Base-by-base conservation (phyloP, 1,140 invertebrate genomes). In the Pseudomyrmex flavicornis region DNA sequence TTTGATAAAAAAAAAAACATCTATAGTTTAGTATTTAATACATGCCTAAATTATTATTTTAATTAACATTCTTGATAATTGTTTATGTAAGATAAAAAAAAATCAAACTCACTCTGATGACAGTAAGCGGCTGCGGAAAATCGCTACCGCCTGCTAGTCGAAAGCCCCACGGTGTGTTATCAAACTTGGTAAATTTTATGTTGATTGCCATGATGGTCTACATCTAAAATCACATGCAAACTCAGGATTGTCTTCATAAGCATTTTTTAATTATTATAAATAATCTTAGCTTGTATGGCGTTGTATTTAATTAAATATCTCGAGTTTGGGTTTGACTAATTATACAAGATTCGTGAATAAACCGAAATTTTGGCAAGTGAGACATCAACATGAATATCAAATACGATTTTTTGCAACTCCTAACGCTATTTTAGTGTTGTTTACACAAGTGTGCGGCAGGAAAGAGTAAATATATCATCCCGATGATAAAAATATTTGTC, bases 91-190 rank as follows among this genome's bases (percentile, higher is more conserved):
- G n/a, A n/a, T 50, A 44, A 59, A 8, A 2, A 2, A 46, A 59
- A 26, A 59, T 9, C 3, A 52, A 79, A 92, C 95, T 95, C 95
- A 98, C 98, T 96, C 97, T 97, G 90, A 98, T 96, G 65, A 98
- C 96, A 59, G 97, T 97, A 56, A 98, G 94, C 5, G 97, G 97
- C 85, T 96, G 96, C 56, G 96, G 96, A 91, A 97, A 98, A 93
- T 98, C 97, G 83, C 95, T 95, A 12, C 98, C 98, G 66, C 98
- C 98, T 80, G 97, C 96, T 63, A 99, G 95, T 50, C 98, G 95
- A 94, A 99, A 98, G 72, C 98, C 98, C 98, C 98, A 99, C 74
- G 97, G 96, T 70, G 95, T 95, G 83, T 95, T 95, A 88, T 96
- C 95, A 83, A 95, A 95, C 92, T 95, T 96, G 63, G 95, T 94